Percentiles rank a stretch among this genome's conserved stretches.
phyloP scores from a whole-genome alignment of 1,140 invertebrate genomes.

The Drosophila hydei region DNA sequence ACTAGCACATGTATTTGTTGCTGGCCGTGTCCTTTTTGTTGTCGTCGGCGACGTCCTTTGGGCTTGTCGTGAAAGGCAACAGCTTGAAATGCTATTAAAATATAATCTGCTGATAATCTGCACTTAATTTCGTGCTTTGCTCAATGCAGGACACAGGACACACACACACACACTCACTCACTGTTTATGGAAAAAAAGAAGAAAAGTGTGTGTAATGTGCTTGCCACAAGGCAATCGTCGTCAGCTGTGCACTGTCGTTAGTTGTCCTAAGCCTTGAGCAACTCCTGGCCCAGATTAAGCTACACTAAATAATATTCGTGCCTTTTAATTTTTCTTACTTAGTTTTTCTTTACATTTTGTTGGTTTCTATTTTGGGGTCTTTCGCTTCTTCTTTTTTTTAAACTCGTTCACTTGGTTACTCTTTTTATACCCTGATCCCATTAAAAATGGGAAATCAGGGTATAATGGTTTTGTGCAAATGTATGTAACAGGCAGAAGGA shows the following conservation, averaged over 20 bases:
- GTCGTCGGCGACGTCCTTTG: conserved; percentile 23
- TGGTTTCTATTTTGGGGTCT: conserved; percentile 4
- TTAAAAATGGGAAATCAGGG: no score
- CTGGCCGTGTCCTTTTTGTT: conserved; percentile 21
- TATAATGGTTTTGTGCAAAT: no score
- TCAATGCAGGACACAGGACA: conserved; percentile 20
- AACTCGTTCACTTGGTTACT: conserved; percentile 35
- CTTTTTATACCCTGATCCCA: no score
- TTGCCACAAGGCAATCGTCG: conserved; percentile 32
- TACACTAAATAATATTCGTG: conserved; percentile 36
- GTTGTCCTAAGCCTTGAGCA: conserved; percentile 19
- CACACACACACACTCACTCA: conserved; percentile 8
- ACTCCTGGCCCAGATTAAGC: not conserved
- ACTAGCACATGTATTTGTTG: conserved; percentile 42
- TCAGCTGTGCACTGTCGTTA: conserved; percentile 50
- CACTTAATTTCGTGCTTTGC: conserved; percentile 76
- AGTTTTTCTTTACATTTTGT: conserved; percentile 14
- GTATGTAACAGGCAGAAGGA: no score
- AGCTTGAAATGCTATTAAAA: conserved; percentile 82
- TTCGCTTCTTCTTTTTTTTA: conserved; percentile 30
- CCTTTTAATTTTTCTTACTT: conserved; percentile 56
- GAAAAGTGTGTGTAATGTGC: conserved; percentile 25
- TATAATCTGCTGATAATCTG: conserved; percentile 81
- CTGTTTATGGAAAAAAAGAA: conserved; percentile 9
- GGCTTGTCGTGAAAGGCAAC: conserved; percentile 62